Conservation (phyloP, 2,113 vertebrate species). For the Lophius piscatorius region DNA sequence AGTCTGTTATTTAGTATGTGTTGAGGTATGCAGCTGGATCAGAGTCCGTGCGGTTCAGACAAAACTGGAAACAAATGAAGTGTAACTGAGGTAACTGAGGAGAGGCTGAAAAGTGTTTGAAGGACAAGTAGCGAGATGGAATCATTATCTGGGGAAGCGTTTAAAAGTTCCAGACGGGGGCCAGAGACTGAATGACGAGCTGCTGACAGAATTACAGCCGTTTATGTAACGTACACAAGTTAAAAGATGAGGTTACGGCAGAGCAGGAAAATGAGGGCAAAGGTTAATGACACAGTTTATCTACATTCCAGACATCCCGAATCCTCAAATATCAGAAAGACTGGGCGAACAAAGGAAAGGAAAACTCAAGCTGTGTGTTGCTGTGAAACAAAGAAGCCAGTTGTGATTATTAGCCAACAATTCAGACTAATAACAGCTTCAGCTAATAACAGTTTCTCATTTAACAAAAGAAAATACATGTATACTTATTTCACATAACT, state of each 20-base stretch:
- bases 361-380: slow-evolving; percentile 12
- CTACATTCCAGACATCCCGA: slow-evolving; percentile 6
- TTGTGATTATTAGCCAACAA: slow-evolving; percentile 1
- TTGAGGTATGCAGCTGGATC: too few species aligned
- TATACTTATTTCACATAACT: neutral
- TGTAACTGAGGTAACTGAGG: neutral
- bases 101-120: neutral
- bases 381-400: neutral
- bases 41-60: neutral
- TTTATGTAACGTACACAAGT: slow-evolving; percentile 3
- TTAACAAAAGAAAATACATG: neutral
- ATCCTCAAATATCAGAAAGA: slow-evolving; percentile 10
- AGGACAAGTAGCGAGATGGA: neutral
- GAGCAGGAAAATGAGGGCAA: neutral
- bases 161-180: slow-evolving; percentile 30
- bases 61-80: slow-evolving; percentile 11
- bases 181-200: slow-evolving; percentile 15
- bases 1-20: neutral
- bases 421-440: slow-evolving; percentile 3
- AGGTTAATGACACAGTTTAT: slow-evolving; percentile 10
- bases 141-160: slow-evolving; percentile 31
- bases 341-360: neutral
- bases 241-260: slow-evolving; percentile 11
- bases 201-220: slow-evolving; percentile 28
- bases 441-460: neutral